A percentile compares a stretch with the other conserved stretches of the same genome.
Conservation (phyloP, 2,888 invertebrate species). For the Syrista parreyssii region DNA sequence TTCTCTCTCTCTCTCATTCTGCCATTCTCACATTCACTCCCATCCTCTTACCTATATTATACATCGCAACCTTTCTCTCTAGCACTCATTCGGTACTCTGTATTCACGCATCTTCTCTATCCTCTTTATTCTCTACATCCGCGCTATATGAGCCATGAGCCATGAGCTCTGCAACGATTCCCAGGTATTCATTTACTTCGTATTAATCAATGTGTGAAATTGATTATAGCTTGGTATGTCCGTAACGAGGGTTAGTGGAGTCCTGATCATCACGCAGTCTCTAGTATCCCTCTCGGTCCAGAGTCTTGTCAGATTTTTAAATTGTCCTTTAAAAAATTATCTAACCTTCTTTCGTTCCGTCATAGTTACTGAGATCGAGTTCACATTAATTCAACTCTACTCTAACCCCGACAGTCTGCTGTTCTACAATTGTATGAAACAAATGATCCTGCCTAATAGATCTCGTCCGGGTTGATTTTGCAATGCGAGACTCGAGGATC, state of each 20-base stretch:
- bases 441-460: background rate
- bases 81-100: background rate
- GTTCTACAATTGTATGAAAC: background rate
- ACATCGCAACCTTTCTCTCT: background rate
- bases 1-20: slow-evolving; percentile 20
- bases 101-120: slow-evolving; percentile 13
- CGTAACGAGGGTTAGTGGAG: slow-evolving; percentile 37
- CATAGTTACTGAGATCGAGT: background rate
- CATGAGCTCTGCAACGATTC: slow-evolving; percentile 47
- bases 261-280: slow-evolving; percentile 17
- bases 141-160: slow-evolving; percentile 25
- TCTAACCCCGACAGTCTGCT: background rate
- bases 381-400: background rate
- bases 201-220: slow-evolving; percentile 63
- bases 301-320: background rate
- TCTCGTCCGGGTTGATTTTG: background rate
- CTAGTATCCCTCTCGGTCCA: slow-evolving; percentile 1
- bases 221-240: slow-evolving; percentile 47
- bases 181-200: slow-evolving; percentile 61
- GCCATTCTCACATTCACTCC: slow-evolving; percentile 12
- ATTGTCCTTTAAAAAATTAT: background rate
- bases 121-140: slow-evolving; percentile 20
- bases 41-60: background rate
- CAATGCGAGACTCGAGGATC: background rate
- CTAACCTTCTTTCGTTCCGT: background rate